Base-by-base conservation (phyloP, 2,113 vertebrate genomes). In the Oreocharis arfaki region DNA sequence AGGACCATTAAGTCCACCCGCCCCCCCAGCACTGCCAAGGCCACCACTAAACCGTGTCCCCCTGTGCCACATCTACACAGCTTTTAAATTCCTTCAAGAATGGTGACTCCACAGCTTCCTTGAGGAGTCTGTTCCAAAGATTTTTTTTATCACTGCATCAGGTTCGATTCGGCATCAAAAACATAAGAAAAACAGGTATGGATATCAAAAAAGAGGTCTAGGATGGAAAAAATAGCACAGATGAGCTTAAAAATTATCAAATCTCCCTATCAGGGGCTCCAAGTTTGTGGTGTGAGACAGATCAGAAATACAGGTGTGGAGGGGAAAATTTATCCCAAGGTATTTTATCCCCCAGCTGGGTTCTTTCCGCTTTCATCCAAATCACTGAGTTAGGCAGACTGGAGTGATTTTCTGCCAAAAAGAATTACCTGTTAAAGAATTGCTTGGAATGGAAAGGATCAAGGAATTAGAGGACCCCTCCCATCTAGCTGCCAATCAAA, bases 61-160 rank as follows among this genome's bases (percentile, higher is more conserved):
- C 35, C 17, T 0, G 8, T 35, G n/a, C 26, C 26, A 59, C 8
- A 41, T 21, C 22, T 5, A 14, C 7, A 32, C 0, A 2, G 19
- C 4, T 63, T 42, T 65, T 52, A 57, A 46, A 27, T 35, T n/a
- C 18, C 18, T 85, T 26, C 52, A 41, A n/a, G n/a, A 39, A 4
- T 12, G 11, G 19, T 30, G 44, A 57, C 20, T n/a, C 11, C 42
- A 57, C 19, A 27, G 1, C 21, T 70, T 24, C 73, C 57, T 11
- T 18, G 16, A 28, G 6, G 56, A 65, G 9, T 5, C 10, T 50
- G 10, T 26, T 46, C 24, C 57, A 52, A 15, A 13, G 1, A 18
- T 42, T 90, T 46, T 42, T 90, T 46, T 30, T 52, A 17, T 55
- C 44, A 16, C 47, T 68, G 32, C 9, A 22, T 18, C 22, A 61